phyloP scores from a whole-genome alignment of 2,797 vertebrate species.

The Chlorospingus semifuscus region DNA sequence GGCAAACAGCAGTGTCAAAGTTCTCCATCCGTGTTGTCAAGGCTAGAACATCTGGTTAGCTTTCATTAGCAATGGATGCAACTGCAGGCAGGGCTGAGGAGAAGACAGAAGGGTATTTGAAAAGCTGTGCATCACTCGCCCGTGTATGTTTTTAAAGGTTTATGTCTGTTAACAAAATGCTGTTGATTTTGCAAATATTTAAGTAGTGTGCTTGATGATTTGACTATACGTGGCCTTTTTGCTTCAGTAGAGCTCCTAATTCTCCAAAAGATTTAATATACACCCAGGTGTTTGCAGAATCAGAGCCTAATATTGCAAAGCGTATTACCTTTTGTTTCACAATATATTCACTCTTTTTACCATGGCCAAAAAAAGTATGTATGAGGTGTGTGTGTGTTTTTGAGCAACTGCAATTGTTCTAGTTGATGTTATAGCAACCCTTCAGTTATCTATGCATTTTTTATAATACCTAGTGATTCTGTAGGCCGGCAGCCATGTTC shows the following conservation, averaged over 20 bases:
- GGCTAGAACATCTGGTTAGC: background rate
- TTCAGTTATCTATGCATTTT: slow-evolving; percentile 95
- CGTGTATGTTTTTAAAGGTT: slow-evolving; percentile 57
- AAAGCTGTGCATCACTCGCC: background rate
- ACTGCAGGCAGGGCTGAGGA: slow-evolving; percentile 9
- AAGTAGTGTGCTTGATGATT: background rate
- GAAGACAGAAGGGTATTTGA: background rate
- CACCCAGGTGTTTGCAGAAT: background rate
- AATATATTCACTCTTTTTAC: slow-evolving; percentile 71
- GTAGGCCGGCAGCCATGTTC: slow-evolving; percentile 73
- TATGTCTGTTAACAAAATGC: slow-evolving; percentile 23
- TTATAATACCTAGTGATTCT: slow-evolving; percentile 70
- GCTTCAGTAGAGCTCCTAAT: background rate
- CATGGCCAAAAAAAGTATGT: slow-evolving; percentile 88
- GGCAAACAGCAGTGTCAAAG: background rate
- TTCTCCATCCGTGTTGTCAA: background rate
- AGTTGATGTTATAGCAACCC: slow-evolving; percentile 64
- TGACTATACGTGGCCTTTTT: background rate
- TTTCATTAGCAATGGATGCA: slow-evolving; percentile 36
- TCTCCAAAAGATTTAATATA: background rate
- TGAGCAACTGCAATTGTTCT: slow-evolving; percentile 50
- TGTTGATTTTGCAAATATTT: background rate
- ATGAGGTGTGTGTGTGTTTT: slow-evolving; percentile 39
- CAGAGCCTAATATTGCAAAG: slow-evolving; percentile 49
- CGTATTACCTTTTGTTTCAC: slow-evolving; percentile 54